These are phyloP conservation scores for Spodoptera exigua DNA, from an alignment of 2,888 invertebrate species.

Conservation along the genomic window DNA sequence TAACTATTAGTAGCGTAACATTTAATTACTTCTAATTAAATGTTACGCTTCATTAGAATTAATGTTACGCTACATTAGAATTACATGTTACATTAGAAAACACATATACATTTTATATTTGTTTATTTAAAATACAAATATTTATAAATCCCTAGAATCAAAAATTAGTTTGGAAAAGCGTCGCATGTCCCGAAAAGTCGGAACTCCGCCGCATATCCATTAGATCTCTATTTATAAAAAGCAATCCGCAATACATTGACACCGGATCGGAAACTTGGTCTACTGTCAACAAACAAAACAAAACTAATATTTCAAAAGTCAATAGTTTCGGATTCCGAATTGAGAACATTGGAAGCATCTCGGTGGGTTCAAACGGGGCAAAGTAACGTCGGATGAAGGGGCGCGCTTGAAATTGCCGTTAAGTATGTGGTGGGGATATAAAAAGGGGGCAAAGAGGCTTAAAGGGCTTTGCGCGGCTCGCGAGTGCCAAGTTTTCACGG, in stretches of 20 bases:
- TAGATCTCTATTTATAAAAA: slow-evolving; percentile 30
- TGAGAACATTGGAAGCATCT: slow-evolving; percentile 44
- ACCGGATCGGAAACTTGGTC: slow-evolving; percentile 45
- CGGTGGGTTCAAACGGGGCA: slow-evolving; percentile 59
- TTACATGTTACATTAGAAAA: too few species aligned
- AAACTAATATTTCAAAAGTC: slow-evolving; percentile 61
- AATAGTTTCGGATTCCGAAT: slow-evolving; percentile 58
- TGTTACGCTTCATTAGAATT: too few species aligned
- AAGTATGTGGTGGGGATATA: slow-evolving; percentile 84
- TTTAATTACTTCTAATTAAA: too few species aligned
- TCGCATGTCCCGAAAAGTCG: slow-evolving; percentile 3
- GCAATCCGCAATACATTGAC: slow-evolving; percentile 42
- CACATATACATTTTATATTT: too few species aligned
- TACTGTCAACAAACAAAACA: slow-evolving; percentile 51
- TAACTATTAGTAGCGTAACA: too few species aligned
- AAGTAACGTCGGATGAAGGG: slow-evolving; percentile 74
- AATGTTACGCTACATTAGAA: too few species aligned
- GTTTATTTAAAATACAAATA: not conserved
- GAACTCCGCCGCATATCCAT: slow-evolving; percentile 11
- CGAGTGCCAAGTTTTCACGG: slow-evolving; percentile 76
- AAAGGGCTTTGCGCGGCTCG: slow-evolving; percentile 77
- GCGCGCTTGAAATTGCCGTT: slow-evolving; percentile 79
- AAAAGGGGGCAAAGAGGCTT: slow-evolving; percentile 84
- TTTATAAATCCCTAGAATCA: not conserved
- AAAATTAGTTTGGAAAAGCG: too few species aligned